Evolutionary conservation across 2,113 vertebrate species (phyloP).

Genomic region (Anser brachyrhynchus): DNA sequence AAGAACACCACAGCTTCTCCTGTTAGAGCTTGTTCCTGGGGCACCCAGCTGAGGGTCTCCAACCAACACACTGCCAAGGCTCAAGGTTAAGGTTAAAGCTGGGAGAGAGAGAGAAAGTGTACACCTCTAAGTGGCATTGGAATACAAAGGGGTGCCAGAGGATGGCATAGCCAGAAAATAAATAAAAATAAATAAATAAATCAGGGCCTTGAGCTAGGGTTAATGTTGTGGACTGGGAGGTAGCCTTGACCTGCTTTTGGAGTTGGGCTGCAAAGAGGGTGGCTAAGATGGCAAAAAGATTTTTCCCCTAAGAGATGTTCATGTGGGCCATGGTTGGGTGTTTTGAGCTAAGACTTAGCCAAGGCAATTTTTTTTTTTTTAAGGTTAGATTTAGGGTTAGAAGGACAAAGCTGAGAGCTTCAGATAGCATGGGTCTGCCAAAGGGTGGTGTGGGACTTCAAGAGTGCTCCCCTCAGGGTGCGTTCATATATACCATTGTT

Average conservation of each 20-base stretch:
- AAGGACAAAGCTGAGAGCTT: background rate
- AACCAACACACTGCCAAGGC: background rate
- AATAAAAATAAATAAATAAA: too few species aligned
- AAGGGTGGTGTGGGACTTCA: background rate
- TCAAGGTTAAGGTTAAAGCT: background rate
- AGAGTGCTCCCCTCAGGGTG: background rate
- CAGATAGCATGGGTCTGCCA: background rate
- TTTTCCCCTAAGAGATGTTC: background rate
- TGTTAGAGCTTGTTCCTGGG: background rate
- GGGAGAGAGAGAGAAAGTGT: background rate
- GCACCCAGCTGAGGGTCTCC: background rate
- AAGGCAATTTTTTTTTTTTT: background rate
- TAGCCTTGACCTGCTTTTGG: background rate
- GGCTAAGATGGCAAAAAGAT: background rate
- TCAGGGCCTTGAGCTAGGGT: background rate
- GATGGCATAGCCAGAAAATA: background rate
- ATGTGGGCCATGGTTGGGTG: background rate
- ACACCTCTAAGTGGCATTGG: background rate
- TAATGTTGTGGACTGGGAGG: background rate
- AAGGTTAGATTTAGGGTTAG: background rate
- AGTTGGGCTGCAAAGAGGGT: background rate
- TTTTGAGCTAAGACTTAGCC: background rate
- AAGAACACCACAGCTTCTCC: background rate
- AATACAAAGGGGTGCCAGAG: background rate
- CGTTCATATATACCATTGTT: background rate